Conservation (phyloP, 1,140 invertebrate genomes). For the Drosophila pallidifrons region DNA sequence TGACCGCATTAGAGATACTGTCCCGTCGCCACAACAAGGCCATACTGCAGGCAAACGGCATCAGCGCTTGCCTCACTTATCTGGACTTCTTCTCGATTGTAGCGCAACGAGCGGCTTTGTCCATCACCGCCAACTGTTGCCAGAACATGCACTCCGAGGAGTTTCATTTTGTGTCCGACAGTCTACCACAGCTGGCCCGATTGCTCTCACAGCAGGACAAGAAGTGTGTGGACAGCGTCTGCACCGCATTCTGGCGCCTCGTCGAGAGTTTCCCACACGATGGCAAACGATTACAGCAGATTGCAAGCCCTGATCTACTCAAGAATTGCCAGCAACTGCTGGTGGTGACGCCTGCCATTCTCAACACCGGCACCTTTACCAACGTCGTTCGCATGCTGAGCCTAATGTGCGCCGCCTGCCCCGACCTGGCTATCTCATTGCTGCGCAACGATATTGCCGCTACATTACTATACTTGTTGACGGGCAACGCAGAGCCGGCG, state of each 20-base stretch:
- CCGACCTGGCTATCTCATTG: slow-evolving; percentile 95
- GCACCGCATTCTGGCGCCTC: slow-evolving; percentile 96
- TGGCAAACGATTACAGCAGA: slow-evolving; percentile 95
- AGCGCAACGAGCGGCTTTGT: slow-evolving; percentile 96
- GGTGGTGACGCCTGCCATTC: slow-evolving; percentile 95
- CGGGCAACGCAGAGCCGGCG: slow-evolving; percentile 90
- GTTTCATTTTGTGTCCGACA: slow-evolving; percentile 96
- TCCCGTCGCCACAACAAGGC: slow-evolving; percentile 98
- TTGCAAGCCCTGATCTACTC: slow-evolving; percentile 96
- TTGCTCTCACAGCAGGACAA: slow-evolving; percentile 97
- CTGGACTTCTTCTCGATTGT: slow-evolving; percentile 99
- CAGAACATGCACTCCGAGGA: slow-evolving; percentile 97
- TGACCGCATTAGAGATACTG: slow-evolving; percentile 98
- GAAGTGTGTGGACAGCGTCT: slow-evolving; percentile 98
- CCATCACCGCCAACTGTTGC: slow-evolving; percentile 98
- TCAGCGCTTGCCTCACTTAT: slow-evolving; percentile 97
- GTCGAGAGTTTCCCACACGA: slow-evolving; percentile 99
- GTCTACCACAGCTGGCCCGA: slow-evolving; percentile 93
- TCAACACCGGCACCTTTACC: slow-evolving; percentile 97
- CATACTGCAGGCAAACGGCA: slow-evolving; percentile 97
- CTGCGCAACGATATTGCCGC: slow-evolving; percentile 98
- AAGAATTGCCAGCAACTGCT: slow-evolving; percentile 97
- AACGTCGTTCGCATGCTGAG: slow-evolving; percentile 98
- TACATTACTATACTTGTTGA: slow-evolving; percentile 95
- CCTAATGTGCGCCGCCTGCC: slow-evolving; percentile 97